Evolutionary conservation across 37 sponge, comb jelly and placozoan genomes (phyloP), one percentile per base, ranked within the genome.

Genomic region (Axinella damicornis): DNA sequence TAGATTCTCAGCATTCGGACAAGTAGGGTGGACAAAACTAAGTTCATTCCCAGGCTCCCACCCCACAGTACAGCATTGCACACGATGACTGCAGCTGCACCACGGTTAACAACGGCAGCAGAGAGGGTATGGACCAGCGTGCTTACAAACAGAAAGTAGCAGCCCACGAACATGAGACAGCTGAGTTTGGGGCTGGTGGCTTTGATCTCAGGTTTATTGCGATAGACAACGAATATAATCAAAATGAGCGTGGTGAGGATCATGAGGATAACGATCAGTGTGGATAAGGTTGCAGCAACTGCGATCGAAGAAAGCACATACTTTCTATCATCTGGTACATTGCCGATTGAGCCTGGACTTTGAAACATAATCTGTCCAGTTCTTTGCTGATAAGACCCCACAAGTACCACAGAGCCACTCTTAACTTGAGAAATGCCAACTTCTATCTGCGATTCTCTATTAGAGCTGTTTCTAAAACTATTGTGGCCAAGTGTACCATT

Each of bases 181-280:
- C 74, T 83, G 11, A 83, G 62, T 21, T 22, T 37, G 25, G 27
- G 62, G 64, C 83, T 83, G n/a, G 41, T 37, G 18, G 83, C 83
- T 34, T 73, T 72, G 36, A 72, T 83, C 27, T 73, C 83, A 6
- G 37, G 57, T 17, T 57, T 19, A 57, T 73, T 57, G 0, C 61
- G 24, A 25, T 61, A 61, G 62, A 5, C 4, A 31, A 35, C 19
- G 30, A 27, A 61, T 1, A 72, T 2, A 9, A 83, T 25, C 13
- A 61, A 14, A 27, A 27, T 25, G 2, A 4, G 13, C 2, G 62
- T 61, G 4, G 27, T 22, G 27, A 61, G 12, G 14, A 61, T 5
- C 2, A 61, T 25, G 27, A 5, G 12, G 62, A 61, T 5, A 14
- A 61, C n/a, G 4, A 14, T 14, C 2, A 61, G 5, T 2, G 62